phyloP scores from a whole-genome alignment of 2,113 vertebrate genomes.

The Burhinus bistriatus region DNA sequence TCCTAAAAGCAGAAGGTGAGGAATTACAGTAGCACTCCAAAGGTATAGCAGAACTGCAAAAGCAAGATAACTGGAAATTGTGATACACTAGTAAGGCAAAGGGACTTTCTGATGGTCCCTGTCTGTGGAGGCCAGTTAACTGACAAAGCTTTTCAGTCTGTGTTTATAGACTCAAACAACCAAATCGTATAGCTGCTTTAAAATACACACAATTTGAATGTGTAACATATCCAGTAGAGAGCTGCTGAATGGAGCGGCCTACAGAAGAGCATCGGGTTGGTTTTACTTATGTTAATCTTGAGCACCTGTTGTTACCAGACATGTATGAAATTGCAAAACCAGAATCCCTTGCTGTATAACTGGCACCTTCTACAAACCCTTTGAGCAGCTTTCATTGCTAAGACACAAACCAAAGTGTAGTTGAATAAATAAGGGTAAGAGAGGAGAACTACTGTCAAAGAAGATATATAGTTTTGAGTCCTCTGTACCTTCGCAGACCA shows the following conservation, averaged over 20 bases:
- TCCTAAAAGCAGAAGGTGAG: neutral
- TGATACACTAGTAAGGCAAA: neutral
- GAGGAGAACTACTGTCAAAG: neutral
- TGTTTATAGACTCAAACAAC: no score
- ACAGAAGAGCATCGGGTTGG: neutral
- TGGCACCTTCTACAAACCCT: neutral
- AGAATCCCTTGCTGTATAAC: neutral
- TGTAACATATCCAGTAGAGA: neutral
- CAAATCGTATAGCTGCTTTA: neutral
- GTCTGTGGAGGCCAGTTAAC: neutral
- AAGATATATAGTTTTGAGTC: neutral
- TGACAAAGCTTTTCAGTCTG: neutral
- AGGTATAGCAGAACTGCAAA: neutral
- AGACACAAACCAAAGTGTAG: neutral
- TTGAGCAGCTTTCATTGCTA: neutral
- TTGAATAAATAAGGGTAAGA: neutral
- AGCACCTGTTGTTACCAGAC: neutral
- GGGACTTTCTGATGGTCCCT: neutral
- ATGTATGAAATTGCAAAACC: accelerated
- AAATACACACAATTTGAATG: neutral
- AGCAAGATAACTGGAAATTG: neutral
- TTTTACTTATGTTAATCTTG: neutral
- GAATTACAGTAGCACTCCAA: neutral
- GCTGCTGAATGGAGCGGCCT: no score
- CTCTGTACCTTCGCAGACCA: neutral